Evolutionary conservation across 2,113 vertebrate genomes (phyloP).

Genomic region (Eurystomus gularis): DNA sequence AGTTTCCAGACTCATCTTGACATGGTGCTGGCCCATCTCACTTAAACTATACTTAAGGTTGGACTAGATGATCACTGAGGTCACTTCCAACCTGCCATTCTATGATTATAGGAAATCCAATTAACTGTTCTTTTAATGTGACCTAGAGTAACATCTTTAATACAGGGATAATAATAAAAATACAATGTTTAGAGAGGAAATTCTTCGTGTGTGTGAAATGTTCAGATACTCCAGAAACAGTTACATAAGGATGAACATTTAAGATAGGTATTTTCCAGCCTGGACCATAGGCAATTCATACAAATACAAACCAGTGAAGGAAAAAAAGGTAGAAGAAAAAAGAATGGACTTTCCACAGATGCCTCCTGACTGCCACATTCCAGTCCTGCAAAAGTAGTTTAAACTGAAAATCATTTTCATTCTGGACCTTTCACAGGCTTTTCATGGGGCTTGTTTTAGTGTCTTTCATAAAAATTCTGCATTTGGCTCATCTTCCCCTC

Average conservation of each 20-base stretch:
- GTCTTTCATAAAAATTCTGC: not conserved
- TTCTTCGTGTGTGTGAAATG: not conserved
- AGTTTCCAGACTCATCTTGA: no score
- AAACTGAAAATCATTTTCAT: slow-evolving; percentile 54
- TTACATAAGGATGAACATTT: not conserved
- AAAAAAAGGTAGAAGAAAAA: not conserved
- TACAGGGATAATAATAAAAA: not conserved
- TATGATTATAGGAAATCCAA: no score
- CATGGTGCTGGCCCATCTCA: no score
- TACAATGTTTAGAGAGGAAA: not conserved
- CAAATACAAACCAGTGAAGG: not conserved
- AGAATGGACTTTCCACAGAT: not conserved
- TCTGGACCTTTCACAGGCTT: slow-evolving; percentile 2
- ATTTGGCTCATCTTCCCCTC: slow-evolving; percentile 24
- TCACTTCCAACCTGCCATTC: no score
- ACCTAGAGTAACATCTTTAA: not conserved
- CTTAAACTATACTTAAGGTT: no score
- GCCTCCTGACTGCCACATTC: not conserved
- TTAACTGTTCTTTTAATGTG: not conserved
- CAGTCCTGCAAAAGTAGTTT: slow-evolving; percentile 41
- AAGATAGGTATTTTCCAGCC: not conserved
- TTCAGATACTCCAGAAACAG: not conserved
- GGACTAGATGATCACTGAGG: no score
- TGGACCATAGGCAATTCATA: not conserved
- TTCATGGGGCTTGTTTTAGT: not conserved